Percentiles rank a stretch among this genome's conserved stretches.
These are phyloP conservation scores for Patella vulgata DNA, from an alignment of 1,140 invertebrate genomes.

Conservation along the genomic window DNA sequence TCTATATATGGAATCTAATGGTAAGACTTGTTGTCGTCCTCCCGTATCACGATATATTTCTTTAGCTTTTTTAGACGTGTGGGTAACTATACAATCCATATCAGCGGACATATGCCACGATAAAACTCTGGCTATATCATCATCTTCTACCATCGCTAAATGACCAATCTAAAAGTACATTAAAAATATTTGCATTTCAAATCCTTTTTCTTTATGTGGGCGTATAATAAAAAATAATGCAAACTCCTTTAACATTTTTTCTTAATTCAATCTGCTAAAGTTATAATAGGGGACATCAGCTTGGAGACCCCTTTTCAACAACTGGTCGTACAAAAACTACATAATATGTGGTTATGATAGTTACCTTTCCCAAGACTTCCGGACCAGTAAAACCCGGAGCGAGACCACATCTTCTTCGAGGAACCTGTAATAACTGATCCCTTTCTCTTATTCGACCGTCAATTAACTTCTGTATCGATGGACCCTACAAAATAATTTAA, in stretches of 20 bases:
- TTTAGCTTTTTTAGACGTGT: slow-evolving; percentile 61
- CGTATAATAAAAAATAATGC: neutral
- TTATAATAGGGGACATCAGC: neutral
- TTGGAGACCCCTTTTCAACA: neutral
- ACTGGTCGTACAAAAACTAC: neutral
- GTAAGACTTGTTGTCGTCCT: slow-evolving; percentile 64
- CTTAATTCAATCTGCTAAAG: neutral
- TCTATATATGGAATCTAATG: slow-evolving; percentile 64
- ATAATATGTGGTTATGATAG: neutral
- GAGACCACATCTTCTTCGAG: slow-evolving; percentile 54
- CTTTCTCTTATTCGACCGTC: slow-evolving; percentile 40
- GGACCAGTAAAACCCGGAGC: slow-evolving; percentile 42
- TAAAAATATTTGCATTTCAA: slow-evolving; percentile 5
- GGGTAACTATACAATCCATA: slow-evolving; percentile 67
- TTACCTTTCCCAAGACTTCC: slow-evolving; percentile 63
- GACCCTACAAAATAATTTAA: slow-evolving; percentile 36
- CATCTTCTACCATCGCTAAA: slow-evolving; percentile 56
- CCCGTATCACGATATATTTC: slow-evolving; percentile 60
- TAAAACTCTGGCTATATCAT: slow-evolving; percentile 61
- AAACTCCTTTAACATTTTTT: too few species aligned
- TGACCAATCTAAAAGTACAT: slow-evolving; percentile 60
- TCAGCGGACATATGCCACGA: slow-evolving; percentile 68
- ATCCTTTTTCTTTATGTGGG: neutral
- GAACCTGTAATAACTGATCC: slow-evolving; percentile 40
- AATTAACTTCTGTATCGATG: slow-evolving; percentile 52